phyloP scores from a whole-genome alignment of 2,113 vertebrate genomes.

The Dicaeum eximium region DNA sequence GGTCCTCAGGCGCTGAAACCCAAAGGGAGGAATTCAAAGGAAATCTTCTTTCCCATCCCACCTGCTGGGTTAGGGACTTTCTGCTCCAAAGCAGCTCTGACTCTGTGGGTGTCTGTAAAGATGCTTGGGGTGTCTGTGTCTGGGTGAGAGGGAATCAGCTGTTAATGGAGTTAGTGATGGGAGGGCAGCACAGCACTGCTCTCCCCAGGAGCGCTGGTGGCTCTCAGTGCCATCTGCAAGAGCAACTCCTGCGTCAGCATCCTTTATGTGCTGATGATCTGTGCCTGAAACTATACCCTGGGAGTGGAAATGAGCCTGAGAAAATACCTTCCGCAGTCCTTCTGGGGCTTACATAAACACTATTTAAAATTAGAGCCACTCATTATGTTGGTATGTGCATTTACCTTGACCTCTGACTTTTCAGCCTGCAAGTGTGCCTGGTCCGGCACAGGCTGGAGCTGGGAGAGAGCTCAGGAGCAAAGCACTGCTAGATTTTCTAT shows the following conservation, averaged over 20 bases:
- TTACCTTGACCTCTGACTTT: constrained; percentile 44
- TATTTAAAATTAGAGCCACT: constrained; percentile 49
- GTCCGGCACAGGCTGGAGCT: not conserved
- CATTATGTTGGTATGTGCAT: constrained; percentile 41
- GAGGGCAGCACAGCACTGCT: not conserved
- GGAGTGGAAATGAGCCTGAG: constrained; percentile 20
- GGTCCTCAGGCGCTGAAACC: not conserved
- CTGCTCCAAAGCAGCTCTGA: not conserved
- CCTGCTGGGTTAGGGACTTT: not conserved
- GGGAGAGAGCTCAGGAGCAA: not conserved
- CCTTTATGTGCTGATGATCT: constrained; percentile 42
- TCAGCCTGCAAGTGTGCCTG: not conserved
- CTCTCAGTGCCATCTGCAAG: not conserved
- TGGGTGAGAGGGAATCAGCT: not conserved
- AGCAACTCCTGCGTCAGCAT: constrained; percentile 33
- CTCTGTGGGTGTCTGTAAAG: not conserved
- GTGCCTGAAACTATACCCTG: constrained; percentile 44
- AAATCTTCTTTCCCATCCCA: not conserved
- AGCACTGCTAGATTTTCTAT: not conserved
- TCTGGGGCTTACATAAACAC: constrained; percentile 36
- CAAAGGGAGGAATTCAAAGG: not conserved
- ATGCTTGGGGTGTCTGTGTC: not conserved
- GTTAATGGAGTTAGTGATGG: not conserved
- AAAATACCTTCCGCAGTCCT: constrained; percentile 30
- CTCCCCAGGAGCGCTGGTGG: not conserved